Base-by-base conservation (phyloP, 2,113 vertebrate species). In the Tachycineta bicolor region DNA sequence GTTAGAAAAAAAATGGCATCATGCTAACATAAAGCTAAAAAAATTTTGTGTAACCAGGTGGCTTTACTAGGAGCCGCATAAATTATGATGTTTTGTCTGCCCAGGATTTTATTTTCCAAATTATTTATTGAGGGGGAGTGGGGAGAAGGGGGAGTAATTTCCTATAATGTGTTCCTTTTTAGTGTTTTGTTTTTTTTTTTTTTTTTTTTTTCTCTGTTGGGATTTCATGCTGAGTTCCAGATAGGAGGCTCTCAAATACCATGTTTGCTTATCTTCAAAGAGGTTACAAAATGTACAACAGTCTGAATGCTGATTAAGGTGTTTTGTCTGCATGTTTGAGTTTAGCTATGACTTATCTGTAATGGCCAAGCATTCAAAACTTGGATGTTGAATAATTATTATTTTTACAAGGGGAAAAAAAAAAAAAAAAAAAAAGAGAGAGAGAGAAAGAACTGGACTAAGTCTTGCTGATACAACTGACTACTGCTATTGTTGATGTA, bases 281-380 rank as follows among this genome's bases (percentile, higher is more conserved):
- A 50, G 9, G 47, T 55, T 89, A 59, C 39, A 83, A 31, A 82
- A 59, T 33, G 7, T 55, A 41, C 39, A 59, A 18, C 25, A 37
- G 22, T 67, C 55, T 81, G 59, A 94, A 91, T 83, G 47, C 28
- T 91, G 76, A 70, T 89, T 75, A 77, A 67, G 25, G 28, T 56
- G 25, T 5, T 76, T 22, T 71, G 18, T 60, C n/a, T 80, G 33
- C 22, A 12, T 50, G 56, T 24, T 34, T 74, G 37, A 53, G 25
- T 77, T 89, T 56, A 73, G 5, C 46, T 73, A 3, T 49, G 33
- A 24, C 12, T n/a, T 84, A 14, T 39, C 31, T 64, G 50, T 53
- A 74, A 63, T 4, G 4, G 24, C 23, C 46, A 55, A 46, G 16
- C 29, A 76, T 47, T 71, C 49, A 71, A 60, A 91, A 68, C 9